Conservation (phyloP, 2,888 invertebrate species). For the Catocala fraxini region DNA sequence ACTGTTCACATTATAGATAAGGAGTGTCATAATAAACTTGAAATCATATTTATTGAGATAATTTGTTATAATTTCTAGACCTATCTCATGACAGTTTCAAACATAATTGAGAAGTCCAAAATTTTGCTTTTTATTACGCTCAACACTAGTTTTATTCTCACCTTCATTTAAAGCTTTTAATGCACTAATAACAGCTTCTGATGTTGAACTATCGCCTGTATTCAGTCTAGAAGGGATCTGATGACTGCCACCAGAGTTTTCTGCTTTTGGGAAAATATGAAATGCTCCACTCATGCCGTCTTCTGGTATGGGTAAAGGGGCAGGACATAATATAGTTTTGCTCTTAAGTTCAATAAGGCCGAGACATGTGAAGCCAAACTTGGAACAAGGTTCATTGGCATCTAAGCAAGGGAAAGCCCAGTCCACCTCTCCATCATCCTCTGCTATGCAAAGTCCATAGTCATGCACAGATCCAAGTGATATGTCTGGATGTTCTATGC, state of each 20-base stretch:
- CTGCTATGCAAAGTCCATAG: constrained; percentile 97
- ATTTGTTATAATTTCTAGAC: no score
- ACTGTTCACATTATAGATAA: no score
- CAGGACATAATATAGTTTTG: constrained; percentile 62
- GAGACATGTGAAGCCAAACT: constrained; percentile 96
- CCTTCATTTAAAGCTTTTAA: constrained; percentile 83
- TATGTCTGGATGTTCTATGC: constrained; percentile 89
- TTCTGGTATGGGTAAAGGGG: constrained; percentile 74
- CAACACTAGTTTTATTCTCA: constrained; percentile 30
- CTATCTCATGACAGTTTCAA: neutral
- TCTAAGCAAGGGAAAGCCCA: constrained; percentile 97
- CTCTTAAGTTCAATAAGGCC: constrained; percentile 93
- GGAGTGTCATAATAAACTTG: no score
- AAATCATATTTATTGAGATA: no score
- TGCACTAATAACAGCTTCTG: constrained; percentile 78
- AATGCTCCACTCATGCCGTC: constrained; percentile 72
- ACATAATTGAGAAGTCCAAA: no score
- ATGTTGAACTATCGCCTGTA: constrained; percentile 81
- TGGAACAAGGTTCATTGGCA: constrained; percentile 95
- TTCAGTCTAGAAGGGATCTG: constrained; percentile 74
- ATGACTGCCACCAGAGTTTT: constrained; percentile 73
- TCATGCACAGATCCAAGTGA: constrained; percentile 89
- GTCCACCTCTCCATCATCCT: constrained; percentile 98
- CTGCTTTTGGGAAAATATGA: constrained; percentile 71
- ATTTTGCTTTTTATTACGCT: no score